Evolutionary conservation across 2,113 vertebrate species (phyloP).

Genomic region (Empidonax alnorum): DNA sequence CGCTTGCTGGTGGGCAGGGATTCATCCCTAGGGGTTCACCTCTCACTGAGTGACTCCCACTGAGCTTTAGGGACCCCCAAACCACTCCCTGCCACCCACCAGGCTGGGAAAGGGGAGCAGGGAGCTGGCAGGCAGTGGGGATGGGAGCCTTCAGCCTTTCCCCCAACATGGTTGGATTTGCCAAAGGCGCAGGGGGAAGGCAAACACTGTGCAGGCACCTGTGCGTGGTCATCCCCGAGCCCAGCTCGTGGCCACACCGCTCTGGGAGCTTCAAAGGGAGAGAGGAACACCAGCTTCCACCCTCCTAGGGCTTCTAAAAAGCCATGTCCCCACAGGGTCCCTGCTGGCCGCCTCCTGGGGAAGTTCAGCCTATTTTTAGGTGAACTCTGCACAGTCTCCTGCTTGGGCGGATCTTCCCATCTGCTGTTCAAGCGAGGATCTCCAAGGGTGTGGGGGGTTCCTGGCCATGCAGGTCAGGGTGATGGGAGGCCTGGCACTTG

Average conservation of each 20-base stretch:
- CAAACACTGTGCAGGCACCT: fast-evolving
- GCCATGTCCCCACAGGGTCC: neutral
- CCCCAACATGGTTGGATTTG: neutral
- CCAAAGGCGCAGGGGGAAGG: neutral
- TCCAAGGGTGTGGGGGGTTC: neutral
- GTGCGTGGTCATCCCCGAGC: fast-evolving
- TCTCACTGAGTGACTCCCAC: neutral
- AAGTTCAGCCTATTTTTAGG: conserved; percentile 55
- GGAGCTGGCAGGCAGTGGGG: fast-evolving
- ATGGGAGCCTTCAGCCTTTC: neutral
- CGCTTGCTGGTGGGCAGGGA: neutral
- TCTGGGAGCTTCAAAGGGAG: neutral
- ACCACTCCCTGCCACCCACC: fast-evolving
- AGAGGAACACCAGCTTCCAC: neutral
- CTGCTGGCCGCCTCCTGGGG: fast-evolving
- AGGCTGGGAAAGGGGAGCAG: neutral
- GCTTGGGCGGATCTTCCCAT: neutral
- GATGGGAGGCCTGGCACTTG: neutral
- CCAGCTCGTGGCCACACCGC: fast-evolving
- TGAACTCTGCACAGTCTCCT: conserved; percentile 19
- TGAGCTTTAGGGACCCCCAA: neutral
- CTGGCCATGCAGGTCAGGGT: fast-evolving
- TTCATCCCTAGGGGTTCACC: neutral
- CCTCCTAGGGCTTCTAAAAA: neutral
- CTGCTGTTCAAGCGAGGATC: neutral